Evolutionary conservation across 2,888 invertebrate genomes (phyloP), one percentile per base, ranked within the genome.

Genomic region (Megaustenia siamemsis): DNA sequence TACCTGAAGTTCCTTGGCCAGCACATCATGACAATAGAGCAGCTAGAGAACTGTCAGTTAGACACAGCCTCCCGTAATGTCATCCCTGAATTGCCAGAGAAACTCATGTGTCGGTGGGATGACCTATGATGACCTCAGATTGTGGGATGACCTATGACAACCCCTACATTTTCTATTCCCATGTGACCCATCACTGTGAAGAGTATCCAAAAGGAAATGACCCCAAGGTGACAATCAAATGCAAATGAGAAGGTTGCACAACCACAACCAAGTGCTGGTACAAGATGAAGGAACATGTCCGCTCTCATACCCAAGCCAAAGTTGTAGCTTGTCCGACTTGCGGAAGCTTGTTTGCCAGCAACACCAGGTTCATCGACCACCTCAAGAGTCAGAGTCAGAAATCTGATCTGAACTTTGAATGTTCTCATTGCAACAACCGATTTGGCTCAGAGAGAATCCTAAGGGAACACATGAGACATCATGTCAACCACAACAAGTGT

Each of bases 291-390:
- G 96, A 96, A 88, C 99, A 99, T 92, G 93, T 97, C 15, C 95
- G 96, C 66, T 96, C 96, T 8, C 99, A 99, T 92, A 97, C 98
- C 0, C 97, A 97, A 86, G 98, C 98, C 93, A 96, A 97, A 91
- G 93, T 96, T 35, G 95, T 97, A 0, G 98, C 97, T 0, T 99
- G 99, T 94, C 97, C 97, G n/a, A 96, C 96, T 86, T 99, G 99
- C 94, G 98, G 98, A 0, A 95, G 95, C 45, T 95, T 97, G 86
- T 98, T 85, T 76, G 73, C 85, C 81, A 85, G 81, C 81, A 85
- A 85, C 81, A 85, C 85, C 0, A 32, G 75, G 12, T 85, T 71
- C 45, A 66, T 85, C 4, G 85, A 85, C 45, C 85, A 85, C 38
- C 76, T 85, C 32, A 60, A 75, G 35, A 82, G 87, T 0, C 87